phyloP scores from a whole-genome alignment of 2,888 invertebrate species.

The Sinelater perroti region DNA sequence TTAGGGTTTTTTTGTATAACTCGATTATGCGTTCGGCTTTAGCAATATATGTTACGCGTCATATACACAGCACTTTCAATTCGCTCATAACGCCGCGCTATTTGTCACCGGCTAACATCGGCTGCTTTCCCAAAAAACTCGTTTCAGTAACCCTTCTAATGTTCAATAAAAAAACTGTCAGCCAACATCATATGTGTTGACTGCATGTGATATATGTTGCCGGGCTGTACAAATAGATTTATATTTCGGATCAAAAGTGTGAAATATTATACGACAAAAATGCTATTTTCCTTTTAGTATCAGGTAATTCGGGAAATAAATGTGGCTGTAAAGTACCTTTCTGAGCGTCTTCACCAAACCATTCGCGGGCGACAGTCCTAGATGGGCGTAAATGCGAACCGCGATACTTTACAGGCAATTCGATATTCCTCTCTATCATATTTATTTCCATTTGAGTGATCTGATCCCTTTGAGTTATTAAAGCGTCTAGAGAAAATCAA shows the following conservation, averaged over 20 bases:
- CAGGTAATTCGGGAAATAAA: slow-evolving; percentile 28
- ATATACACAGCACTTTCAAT: slow-evolving; percentile 30
- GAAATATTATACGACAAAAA: slow-evolving; percentile 37
- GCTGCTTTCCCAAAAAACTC: slow-evolving; percentile 32
- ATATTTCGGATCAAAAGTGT: slow-evolving; percentile 38
- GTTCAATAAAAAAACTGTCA: slow-evolving; percentile 45
- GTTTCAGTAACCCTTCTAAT: slow-evolving; percentile 40
- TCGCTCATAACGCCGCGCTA: slow-evolving; percentile 24
- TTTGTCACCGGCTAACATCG: slow-evolving; percentile 33
- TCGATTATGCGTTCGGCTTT: slow-evolving; percentile 26
- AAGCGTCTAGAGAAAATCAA: no score
- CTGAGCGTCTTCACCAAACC: no score
- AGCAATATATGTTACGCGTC: slow-evolving; percentile 29
- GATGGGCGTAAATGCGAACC: no score
- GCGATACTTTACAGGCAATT: no score
- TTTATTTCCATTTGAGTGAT: no score
- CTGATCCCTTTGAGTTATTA: no score
- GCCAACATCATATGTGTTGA: slow-evolving; percentile 38
- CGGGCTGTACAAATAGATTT: slow-evolving; percentile 38
- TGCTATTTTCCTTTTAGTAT: slow-evolving; percentile 28
- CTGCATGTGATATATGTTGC: slow-evolving; percentile 37
- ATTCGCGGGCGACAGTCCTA: no score
- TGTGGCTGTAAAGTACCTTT: slow-evolving; percentile 14
- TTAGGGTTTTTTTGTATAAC: slow-evolving; percentile 24
- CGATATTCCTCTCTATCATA: no score